Conservation (phyloP, 2,797 vertebrate species). For the Tachyglossus aculeatus region DNA sequence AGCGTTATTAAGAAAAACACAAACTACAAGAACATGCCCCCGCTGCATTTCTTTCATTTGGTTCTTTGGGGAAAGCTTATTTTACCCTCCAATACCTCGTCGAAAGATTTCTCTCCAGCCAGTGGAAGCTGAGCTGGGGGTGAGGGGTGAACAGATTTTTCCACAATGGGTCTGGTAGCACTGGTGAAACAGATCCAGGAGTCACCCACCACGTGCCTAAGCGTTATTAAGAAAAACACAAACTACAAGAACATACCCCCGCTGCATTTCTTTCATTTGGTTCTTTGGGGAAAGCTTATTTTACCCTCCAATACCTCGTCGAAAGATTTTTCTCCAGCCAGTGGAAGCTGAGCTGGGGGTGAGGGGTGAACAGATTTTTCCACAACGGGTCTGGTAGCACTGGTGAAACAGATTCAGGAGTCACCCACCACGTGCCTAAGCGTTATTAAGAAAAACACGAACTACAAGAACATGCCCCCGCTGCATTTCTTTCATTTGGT, state of each 20-base stretch:
- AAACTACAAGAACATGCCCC: too few species aligned
- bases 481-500: neutral
- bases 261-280: neutral
- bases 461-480: too few species aligned
- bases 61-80: neutral
- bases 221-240: too few species aligned
- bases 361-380: neutral
- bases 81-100: neutral
- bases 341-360: neutral
- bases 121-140: neutral
- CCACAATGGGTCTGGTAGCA: slow-evolving; percentile 2
- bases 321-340: neutral
- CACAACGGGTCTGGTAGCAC: slow-evolving; percentile 3
- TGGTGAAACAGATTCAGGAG: too few species aligned
- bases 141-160: neutral
- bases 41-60: neutral
- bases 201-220: too few species aligned
- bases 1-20: too few species aligned
- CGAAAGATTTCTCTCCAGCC: neutral
- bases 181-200: too few species aligned
- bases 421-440: too few species aligned
- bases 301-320: neutral
- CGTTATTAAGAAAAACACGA: too few species aligned
- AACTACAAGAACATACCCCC: too few species aligned
- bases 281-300: neutral